Evolutionary conservation across 1,140 invertebrate genomes (phyloP).

Genomic region (Heliothis virescens): DNA sequence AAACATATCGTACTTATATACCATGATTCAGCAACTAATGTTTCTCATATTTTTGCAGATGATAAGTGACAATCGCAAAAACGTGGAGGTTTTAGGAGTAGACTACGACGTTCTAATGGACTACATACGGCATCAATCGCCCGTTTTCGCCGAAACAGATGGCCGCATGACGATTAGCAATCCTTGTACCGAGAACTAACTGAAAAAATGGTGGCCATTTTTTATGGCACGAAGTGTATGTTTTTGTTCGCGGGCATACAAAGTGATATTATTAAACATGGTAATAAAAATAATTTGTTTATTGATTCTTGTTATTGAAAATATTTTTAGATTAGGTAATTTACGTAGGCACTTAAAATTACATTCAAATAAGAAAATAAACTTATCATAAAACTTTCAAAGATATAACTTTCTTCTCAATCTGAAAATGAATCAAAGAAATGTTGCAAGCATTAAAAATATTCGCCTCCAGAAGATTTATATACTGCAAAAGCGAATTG

Average conservation of each 20-base stretch:
- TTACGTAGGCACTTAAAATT: too few species aligned
- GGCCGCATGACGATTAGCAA: constrained; percentile 73
- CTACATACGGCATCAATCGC: constrained; percentile 66
- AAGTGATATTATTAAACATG: not conserved
- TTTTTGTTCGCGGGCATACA: not conserved
- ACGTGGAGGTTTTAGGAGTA: constrained; percentile 68
- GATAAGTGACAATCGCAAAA: constrained; percentile 73
- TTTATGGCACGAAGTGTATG: not conserved
- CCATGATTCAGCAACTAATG: constrained; percentile 4
- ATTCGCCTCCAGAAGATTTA: constrained; percentile 15
- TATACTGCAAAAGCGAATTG: constrained; percentile 3
- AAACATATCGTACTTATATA: too few species aligned
- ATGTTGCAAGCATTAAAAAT: constrained; percentile 16
- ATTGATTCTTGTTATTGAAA: too few species aligned
- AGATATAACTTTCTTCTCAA: not conserved
- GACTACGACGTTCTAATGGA: constrained; percentile 71
- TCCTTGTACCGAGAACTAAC: constrained; percentile 61
- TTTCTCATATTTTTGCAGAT: constrained; percentile 64
- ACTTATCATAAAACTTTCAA: too few species aligned
- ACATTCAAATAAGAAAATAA: too few species aligned
- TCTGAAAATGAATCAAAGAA: not conserved
- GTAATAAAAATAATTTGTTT: not conserved
- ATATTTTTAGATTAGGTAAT: too few species aligned
- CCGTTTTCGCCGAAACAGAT: constrained; percentile 70
- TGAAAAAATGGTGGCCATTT: not conserved